Percentiles rank a stretch among this genome's conserved stretches.
phyloP scores from a whole-genome alignment of 2,888 invertebrate genomes.

The Heteromurus nitidus region DNA sequence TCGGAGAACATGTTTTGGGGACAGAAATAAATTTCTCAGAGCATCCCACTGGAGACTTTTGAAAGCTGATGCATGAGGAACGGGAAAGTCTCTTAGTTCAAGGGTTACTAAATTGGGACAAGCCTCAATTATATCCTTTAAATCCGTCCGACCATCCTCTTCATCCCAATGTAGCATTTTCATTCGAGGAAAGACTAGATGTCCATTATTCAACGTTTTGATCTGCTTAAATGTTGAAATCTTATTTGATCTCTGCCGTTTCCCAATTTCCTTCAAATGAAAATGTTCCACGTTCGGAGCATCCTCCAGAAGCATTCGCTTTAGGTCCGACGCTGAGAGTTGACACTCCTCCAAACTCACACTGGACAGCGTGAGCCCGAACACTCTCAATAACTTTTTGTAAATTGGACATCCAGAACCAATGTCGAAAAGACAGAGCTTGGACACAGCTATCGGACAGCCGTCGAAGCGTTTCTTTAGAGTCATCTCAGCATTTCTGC shows the following conservation, averaged over 20 bases:
- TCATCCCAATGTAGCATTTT: conserved; percentile 65
- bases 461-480: conserved; percentile 22
- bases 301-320: conserved; percentile 18
- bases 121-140: conserved; percentile 49
- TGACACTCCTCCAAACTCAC: conserved; percentile 38
- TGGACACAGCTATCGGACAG: conserved; percentile 22
- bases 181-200: conserved; percentile 32
- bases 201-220: conserved; percentile 8
- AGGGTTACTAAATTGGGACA: conserved; percentile 58
- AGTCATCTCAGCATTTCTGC: not conserved
- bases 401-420: not conserved
- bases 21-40: conserved; percentile 46
- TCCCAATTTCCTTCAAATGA: conserved; percentile 36
- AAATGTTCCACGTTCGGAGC: conserved; percentile 55
- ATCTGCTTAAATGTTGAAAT: conserved; percentile 39
- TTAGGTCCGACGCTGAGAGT: conserved; percentile 23
- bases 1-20: conserved; percentile 35
- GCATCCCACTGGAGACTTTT: conserved; percentile 19
- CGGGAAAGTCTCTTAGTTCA: conserved; percentile 37
- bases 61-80: conserved; percentile 26
- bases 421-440: conserved; percentile 25
- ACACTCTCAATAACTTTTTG: conserved; percentile 23
- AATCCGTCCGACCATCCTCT: conserved; percentile 19
- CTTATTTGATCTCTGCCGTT: not conserved
- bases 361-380: conserved; percentile 31